Base-by-base conservation (phyloP, 2,113 vertebrate species). In the Echinops telfairi region DNA sequence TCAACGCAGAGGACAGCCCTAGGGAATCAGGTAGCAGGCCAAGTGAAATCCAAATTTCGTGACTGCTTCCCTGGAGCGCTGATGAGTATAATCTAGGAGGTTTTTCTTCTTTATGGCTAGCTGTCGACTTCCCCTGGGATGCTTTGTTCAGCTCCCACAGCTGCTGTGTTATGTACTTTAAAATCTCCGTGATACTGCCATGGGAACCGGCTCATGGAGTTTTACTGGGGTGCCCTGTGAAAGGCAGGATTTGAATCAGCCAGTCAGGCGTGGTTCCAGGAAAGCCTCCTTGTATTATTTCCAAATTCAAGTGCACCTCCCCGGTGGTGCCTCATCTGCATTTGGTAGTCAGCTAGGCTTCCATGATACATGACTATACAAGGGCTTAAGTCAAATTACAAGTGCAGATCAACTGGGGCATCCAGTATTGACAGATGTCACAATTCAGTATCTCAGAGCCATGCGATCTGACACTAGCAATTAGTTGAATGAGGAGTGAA, bases 51-150 rank as follows among this genome's bases (percentile, higher is more conserved):
- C 33, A 85, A 58, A 66, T 91, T 77, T 85, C 38, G 84, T 76
- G 80, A 53, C 7, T 57, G 20, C 25, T 71, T 62, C 20, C 80
- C 23, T 76, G 88, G 62, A 96, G 88, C 47, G 93, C 81, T 53
- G 11, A 23, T 27, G 29, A 11, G 0, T 64, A 16, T 31, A 19
- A 82, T n/a, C 36, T 89, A 0, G 62, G 29, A 83, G 31, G 4
- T 83, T 90, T 78, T 76, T 38, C 5, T 73, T 92, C 23, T 86
- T 0, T 76, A 2, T 17, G 16, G 16, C 36, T n/a, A 92, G 12
- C 40, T 70, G 1, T 58, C 73, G 66, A 23, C 86, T 82, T 73
- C 33, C 23, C 70, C 93, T 80, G 23, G 20, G 75, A 71, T 83
- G 19, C 33, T 66, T 82, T 85, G 75, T 10, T 85, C 71, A 85